Percentiles rank a stretch among this genome's conserved stretches.
Conservation (phyloP, 2,797 vertebrate species). For the Anguilla pacifica region DNA sequence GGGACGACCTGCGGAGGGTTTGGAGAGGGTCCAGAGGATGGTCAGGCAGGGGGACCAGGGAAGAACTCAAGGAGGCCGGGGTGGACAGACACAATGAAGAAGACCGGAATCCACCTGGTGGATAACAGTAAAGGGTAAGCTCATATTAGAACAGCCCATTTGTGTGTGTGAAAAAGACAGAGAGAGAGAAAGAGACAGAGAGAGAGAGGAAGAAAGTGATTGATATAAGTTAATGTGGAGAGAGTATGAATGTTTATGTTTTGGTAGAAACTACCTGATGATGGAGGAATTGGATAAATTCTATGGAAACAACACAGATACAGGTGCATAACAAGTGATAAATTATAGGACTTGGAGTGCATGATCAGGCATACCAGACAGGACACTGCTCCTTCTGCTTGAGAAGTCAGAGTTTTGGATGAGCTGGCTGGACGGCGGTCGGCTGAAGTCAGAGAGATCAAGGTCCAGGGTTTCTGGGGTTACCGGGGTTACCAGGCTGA, state of each 20-base stretch:
- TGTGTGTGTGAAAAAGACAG: neutral
- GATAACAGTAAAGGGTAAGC: neutral
- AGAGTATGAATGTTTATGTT: neutral
- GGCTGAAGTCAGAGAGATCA: conserved; percentile 51
- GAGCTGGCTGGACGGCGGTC: conserved; percentile 51
- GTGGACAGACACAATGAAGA: conserved; percentile 38
- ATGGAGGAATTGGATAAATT: neutral
- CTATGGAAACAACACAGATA: neutral
- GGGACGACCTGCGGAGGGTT: conserved; percentile 46
- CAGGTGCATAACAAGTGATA: neutral
- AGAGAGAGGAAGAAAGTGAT: conserved; percentile 31
- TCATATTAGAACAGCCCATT: neutral
- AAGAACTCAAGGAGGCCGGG: conserved; percentile 8
- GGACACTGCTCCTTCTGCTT: conserved; percentile 50
- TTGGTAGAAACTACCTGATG: neutral
- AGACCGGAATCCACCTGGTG: conserved; percentile 46
- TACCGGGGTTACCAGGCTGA: neutral
- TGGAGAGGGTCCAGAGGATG: conserved; percentile 51
- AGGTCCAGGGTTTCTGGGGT: neutral
- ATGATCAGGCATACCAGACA: conserved; percentile 44
- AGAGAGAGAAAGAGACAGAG: neutral
- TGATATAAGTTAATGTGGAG: neutral
- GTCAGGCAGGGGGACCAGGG: conserved; percentile 47
- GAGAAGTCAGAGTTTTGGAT: conserved; percentile 55
- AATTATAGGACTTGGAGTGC: neutral